Base-by-base conservation (phyloP, 2,888 invertebrate genomes). In the Lamproptera curius region DNA sequence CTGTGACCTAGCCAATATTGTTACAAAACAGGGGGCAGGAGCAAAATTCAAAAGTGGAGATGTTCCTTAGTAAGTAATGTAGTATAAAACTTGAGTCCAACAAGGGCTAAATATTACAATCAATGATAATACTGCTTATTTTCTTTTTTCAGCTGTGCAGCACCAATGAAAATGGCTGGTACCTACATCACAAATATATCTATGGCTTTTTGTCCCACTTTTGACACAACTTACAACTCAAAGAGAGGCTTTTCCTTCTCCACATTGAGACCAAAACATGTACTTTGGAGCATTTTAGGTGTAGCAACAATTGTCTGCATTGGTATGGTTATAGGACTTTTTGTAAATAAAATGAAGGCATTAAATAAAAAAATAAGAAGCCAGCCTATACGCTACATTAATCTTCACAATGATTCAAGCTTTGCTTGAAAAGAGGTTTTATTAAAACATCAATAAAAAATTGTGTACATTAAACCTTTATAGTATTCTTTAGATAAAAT, bases 1-100 rank as follows among this genome's bases (percentile, higher is more conserved):
- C 64, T 93, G 93, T 64, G 86, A 86, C 53, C 66, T 88, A 26
- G 77, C 73, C 13, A 69, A 81, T 46, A 86, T 87, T 55, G 73
- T 87, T 31, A 83, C 74, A 1, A 70, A 65, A 40, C 83, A 85
- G 52, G 71, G 65, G 26, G 87, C 85, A 5, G 78, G 79, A 1
- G 59, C 63, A 5, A 86, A 83, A 57, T 85, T 87, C 56, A 78
- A 70, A 54, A 38, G 63, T 31, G 76, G 72, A 43, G 77, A 85
- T 50, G 67, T 78, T 42, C 87, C 87, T 57, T 79, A 61, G 87
- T 87, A 72, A 83, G 86, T 76, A 41, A 13, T 35, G n/a, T n/a
- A n/a, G n/a, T n/a, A 23, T 16, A 23, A 23, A 6, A 23, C 4
- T 23, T 23, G 23, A 6, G 8, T 6, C 23, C 4, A 8, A 23